These are phyloP conservation scores for Heliothis peltigera DNA, from an alignment of 2,888 invertebrate species.

Conservation along the genomic window DNA sequence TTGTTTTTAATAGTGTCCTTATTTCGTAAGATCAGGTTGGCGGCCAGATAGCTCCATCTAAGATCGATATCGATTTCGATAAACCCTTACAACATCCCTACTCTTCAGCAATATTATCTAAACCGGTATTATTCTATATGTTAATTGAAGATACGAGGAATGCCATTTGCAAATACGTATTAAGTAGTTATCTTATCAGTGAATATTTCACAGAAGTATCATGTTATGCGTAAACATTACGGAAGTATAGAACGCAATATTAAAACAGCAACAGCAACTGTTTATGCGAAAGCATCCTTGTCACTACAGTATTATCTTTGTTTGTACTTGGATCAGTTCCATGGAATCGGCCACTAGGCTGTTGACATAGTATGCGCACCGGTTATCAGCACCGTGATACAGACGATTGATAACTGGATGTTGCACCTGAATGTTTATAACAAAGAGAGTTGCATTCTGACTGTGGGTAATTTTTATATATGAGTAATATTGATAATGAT, in stretches of 20 bases:
- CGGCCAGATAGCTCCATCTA: neutral
- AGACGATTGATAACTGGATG: constrained; percentile 53
- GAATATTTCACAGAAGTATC: constrained; percentile 32
- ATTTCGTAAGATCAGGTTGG: constrained; percentile 6
- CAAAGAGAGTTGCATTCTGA: constrained; percentile 47
- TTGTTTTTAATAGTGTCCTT: neutral
- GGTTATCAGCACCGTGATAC: constrained; percentile 54
- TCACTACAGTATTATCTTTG: constrained; percentile 55
- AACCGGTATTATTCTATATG: constrained; percentile 6
- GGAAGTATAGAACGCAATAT: constrained; percentile 38
- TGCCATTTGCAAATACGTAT: constrained; percentile 33
- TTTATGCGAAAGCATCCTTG: constrained; percentile 42
- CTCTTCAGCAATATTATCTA: constrained; percentile 9
- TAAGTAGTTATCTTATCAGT: constrained; percentile 37
- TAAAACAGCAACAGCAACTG: constrained; percentile 34
- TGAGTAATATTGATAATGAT: constrained; percentile 31
- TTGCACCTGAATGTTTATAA: constrained; percentile 53
- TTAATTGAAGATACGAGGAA: constrained; percentile 21
- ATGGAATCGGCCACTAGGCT: constrained; percentile 64
- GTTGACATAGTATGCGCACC: constrained; percentile 60
- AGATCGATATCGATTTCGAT: neutral
- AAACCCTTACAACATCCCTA: neutral
- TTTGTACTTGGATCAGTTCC: constrained; percentile 64
- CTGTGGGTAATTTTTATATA: constrained; percentile 8
- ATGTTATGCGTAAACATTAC: constrained; percentile 21